These are phyloP conservation scores for Brachypodius melanocephalos DNA, from an alignment of 2,113 vertebrate genomes.

Conservation along the genomic window DNA sequence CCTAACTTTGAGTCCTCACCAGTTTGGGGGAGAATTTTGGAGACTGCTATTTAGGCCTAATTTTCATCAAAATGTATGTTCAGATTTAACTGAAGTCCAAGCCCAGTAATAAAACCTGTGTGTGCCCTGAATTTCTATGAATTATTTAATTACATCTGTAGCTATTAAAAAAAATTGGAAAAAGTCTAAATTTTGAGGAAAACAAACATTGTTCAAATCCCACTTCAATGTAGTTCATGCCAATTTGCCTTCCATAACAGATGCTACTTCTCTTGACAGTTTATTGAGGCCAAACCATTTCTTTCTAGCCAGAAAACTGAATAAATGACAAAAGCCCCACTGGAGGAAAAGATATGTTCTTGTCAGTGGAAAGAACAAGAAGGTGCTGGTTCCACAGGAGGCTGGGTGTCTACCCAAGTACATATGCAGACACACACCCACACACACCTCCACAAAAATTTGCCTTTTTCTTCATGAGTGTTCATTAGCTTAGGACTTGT, in stretches of 20 bases:
- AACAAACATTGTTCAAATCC: slow-evolving; percentile 13
- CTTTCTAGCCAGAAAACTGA: neutral
- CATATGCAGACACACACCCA: too few species aligned
- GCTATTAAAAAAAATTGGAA: slow-evolving; percentile 6
- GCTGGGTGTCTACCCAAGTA: neutral
- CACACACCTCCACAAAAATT: neutral
- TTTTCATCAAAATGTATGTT: neutral
- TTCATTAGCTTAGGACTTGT: neutral
- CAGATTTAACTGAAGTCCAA: neutral
- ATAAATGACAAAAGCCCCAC: slow-evolving; percentile 8
- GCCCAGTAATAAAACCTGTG: neutral
- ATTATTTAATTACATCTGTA: slow-evolving; percentile 29
- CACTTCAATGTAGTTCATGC: slow-evolving; percentile 2
- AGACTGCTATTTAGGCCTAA: neutral
- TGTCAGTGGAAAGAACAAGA: neutral
- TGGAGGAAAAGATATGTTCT: neutral
- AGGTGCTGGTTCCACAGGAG: neutral
- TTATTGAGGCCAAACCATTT: slow-evolving; percentile 33
- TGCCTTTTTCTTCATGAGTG: neutral
- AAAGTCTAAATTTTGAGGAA: slow-evolving; percentile 20
- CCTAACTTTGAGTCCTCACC: neutral
- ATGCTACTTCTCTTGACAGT: slow-evolving; percentile 45
- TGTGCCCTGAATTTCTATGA: neutral
- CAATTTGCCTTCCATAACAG: slow-evolving; percentile 53
- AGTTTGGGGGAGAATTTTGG: neutral